Base-by-base conservation (phyloP, 2,797 vertebrate species). In the Cyprinella venusta region DNA sequence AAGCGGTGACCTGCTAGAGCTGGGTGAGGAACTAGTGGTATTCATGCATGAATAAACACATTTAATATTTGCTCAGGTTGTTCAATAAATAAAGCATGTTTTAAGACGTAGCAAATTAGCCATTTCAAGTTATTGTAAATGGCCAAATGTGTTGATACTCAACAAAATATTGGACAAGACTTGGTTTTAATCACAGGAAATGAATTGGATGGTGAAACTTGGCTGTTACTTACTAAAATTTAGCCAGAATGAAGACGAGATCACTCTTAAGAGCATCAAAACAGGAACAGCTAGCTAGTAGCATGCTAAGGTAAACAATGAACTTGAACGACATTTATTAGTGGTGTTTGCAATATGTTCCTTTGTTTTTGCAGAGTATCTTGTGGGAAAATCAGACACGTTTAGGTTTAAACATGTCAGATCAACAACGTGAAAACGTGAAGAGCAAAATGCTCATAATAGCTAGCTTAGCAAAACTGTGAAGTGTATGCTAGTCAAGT, bases 1-100 rank as follows among this genome's bases (percentile, higher is more conserved):
- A 70, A 54, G 30, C 24, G 3, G 38, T 65, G 59, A 78, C 69
- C 78, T 76, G 71, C 50, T 69, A 59, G 24, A 74, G 70, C 63
- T 54, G 54, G 52, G 45, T 5, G 50, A 48, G 50, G 71, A 48
- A 65, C 36, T 65, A 36, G 24, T 6, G 26, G 3, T 40, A 15
- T 30, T 30, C 36, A 18, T 38, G 6, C 59, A 72, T 50, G 45
- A 19, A 54, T 15, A 74, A 36, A 36, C 63, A 52, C 12, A 63
- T 69, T 69, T 30, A 30, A 30, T 30, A 30, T 30, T 75, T 56
- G 13, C 33, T 76, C 50, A 24, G 21, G 36, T 40, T 76, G 52
- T 76, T 76, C 8, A 4, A 54, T 59, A 38, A 67, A 38, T 21
- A 67, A 67, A 75, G 33, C 21, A 15, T 75, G 33, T 38, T 67